Evolutionary conservation across 1,140 invertebrate species (phyloP).

Genomic region (Mizuhopecten yessoensis): DNA sequence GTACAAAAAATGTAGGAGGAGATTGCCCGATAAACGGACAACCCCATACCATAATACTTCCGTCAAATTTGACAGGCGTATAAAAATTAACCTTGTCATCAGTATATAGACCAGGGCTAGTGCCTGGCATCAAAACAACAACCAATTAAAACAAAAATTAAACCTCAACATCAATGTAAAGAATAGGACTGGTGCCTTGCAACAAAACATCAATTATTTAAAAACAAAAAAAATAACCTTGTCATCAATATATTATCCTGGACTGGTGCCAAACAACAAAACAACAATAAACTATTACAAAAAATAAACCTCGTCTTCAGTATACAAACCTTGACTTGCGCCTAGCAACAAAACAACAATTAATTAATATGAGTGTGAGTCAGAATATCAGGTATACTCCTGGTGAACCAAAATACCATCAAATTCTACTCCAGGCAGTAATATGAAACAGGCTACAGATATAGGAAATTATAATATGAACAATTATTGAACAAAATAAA

Average conservation of each 20-base stretch:
- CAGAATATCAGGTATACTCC: no score
- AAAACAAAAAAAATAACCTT: constrained; percentile 68
- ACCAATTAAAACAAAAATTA: background rate
- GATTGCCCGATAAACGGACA: no score
- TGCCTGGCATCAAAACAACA: constrained; percentile 67
- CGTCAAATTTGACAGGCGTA: no score
- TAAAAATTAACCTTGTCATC: constrained; percentile 80
- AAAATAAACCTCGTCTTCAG: no score
- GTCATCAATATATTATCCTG: constrained; percentile 79
- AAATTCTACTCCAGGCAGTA: no score
- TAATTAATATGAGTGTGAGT: no score
- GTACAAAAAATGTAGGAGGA: no score
- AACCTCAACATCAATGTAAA: constrained; percentile 80
- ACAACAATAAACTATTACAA: background rate
- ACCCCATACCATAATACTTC: no score
- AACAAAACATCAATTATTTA: background rate
- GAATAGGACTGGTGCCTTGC: constrained; percentile 79
- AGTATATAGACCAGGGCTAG: constrained; percentile 79
- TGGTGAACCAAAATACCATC: no score
- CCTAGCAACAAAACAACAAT: background rate
- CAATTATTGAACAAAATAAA: background rate
- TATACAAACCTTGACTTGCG: no score
- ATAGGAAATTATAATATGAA: no score
- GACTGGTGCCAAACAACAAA: constrained; percentile 75
- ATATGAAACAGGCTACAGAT: no score